Percentiles rank a stretch among this genome's conserved stretches.
Conservation (phyloP, 2,113 vertebrate genomes). For the Oreochromis aureus region DNA sequence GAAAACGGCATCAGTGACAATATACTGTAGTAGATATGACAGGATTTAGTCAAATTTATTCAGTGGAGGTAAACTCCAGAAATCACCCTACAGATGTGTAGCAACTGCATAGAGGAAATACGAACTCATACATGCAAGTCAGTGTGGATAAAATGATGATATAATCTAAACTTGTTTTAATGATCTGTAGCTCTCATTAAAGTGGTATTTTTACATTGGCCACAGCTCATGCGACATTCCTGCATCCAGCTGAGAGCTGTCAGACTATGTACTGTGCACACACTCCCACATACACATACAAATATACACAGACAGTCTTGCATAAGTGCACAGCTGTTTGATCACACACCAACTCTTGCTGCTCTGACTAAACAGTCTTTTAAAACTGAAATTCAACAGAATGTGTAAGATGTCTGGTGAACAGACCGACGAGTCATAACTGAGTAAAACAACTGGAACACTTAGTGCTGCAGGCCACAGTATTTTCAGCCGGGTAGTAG, state of each 20-base stretch:
- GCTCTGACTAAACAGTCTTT: background rate
- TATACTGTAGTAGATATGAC: background rate
- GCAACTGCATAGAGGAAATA: background rate
- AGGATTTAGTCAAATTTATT: background rate
- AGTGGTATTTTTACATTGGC: background rate
- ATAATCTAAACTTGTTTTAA: background rate
- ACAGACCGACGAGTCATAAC: background rate
- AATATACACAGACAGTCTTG: background rate
- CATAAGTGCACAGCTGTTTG: constrained; percentile 12
- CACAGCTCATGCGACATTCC: background rate
- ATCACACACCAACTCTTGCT: background rate
- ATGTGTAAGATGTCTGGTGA: background rate
- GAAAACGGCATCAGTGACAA: background rate
- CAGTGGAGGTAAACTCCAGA: background rate
- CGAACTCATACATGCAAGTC: background rate
- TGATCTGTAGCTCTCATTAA: background rate
- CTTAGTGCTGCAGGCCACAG: background rate
- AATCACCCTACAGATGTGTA: background rate
- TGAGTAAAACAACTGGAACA: background rate
- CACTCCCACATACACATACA: background rate
- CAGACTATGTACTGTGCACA: background rate
- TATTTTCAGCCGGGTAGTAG: background rate
- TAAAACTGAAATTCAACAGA: background rate
- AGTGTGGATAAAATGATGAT: background rate
- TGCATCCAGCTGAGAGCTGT: constrained; percentile 36